phyloP scores from a whole-genome alignment of 2,113 vertebrate species.

The Deroptyus accipitrinus region DNA sequence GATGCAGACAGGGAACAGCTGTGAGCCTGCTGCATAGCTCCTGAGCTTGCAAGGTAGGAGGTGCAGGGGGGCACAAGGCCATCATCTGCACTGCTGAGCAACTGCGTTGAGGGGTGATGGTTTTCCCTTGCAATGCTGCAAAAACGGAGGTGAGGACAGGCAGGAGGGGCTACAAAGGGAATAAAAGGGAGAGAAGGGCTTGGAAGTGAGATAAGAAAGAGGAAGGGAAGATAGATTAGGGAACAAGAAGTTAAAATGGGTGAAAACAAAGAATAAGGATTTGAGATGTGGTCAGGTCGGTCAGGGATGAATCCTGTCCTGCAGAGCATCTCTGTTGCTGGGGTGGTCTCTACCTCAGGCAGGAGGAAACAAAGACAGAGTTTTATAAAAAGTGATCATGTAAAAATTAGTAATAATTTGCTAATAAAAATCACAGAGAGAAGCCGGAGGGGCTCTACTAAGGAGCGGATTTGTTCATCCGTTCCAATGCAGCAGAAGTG shows the following conservation, averaged over 20 bases:
- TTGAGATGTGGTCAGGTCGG: background rate
- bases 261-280: background rate
- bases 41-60: background rate
- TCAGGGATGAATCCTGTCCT: background rate
- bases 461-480: background rate
- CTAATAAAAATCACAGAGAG: background rate
- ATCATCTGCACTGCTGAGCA: background rate
- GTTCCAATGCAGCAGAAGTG: background rate
- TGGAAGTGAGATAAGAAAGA: background rate
- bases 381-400: background rate
- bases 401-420: background rate
- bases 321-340: background rate
- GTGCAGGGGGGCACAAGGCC: background rate
- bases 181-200: background rate
- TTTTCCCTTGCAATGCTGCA: background rate
- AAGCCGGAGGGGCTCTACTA: background rate
- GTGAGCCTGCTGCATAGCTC: background rate
- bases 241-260: background rate
- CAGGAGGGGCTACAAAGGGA: background rate
- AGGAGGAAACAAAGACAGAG: background rate
- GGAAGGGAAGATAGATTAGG: background rate
- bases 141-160: background rate
- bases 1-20: background rate
- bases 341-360: background rate
- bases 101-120: fast-evolving